phyloP scores from a whole-genome alignment of 2,888 invertebrate genomes.

The Ochropacha duplaris region DNA sequence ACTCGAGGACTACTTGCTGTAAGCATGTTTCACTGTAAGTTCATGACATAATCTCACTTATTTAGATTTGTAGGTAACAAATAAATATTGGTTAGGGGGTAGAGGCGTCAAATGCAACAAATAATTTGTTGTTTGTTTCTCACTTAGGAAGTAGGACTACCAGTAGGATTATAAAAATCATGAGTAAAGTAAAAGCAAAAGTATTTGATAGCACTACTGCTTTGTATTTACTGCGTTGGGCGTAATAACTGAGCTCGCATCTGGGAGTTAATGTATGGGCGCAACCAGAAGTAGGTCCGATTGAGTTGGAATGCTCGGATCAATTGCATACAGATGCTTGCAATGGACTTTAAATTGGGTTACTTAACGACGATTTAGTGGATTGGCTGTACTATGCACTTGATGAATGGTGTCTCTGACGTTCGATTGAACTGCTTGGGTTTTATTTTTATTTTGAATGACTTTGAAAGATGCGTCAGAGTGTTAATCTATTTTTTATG shows the following conservation, averaged over 20 bases:
- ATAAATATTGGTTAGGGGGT: too few relatives aligned
- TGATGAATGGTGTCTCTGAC: neutral
- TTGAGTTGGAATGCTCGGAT: conserved; percentile 41
- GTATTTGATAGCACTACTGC: neutral
- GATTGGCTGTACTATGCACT: conserved; percentile 6
- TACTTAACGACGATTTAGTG: conserved; percentile 41
- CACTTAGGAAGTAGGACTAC: too few relatives aligned
- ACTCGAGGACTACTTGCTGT: too few relatives aligned
- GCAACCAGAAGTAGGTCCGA: conserved; percentile 12
- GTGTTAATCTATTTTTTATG: too few relatives aligned
- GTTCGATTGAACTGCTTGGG: neutral
- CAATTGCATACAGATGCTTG: conserved; percentile 56
- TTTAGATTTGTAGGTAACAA: too few relatives aligned
- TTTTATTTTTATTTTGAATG: too few relatives aligned
- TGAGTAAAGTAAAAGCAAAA: neutral
- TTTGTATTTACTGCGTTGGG: neutral
- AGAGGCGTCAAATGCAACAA: too few relatives aligned
- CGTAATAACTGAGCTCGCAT: conserved; percentile 2
- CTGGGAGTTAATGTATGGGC: conserved; percentile 21
- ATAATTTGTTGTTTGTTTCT: too few relatives aligned
- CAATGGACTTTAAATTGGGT: conserved; percentile 43
- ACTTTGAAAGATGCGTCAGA: too few relatives aligned
- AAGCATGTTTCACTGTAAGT: too few relatives aligned
- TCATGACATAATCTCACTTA: too few relatives aligned
- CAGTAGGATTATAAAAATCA: too few relatives aligned